Conservation (phyloP, 2,888 invertebrate species). For the Argyra leucocephala region DNA sequence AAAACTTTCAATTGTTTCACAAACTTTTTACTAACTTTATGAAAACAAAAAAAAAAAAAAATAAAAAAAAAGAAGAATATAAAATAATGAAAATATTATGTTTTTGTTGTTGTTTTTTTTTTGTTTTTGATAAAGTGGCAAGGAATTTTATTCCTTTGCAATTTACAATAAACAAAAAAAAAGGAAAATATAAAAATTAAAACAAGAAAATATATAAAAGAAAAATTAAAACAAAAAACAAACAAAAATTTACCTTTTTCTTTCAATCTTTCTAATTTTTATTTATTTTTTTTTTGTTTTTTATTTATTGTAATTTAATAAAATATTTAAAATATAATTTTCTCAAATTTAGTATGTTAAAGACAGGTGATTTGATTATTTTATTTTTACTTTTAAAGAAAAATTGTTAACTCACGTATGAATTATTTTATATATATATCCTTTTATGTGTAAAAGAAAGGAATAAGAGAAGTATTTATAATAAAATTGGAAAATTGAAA, state of each 20-base stretch:
- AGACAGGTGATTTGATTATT: slow-evolving; percentile 6
- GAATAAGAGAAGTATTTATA: no score
- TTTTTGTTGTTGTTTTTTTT: background rate
- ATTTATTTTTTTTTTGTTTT: background rate
- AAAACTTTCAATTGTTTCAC: background rate
- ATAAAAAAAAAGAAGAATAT: background rate
- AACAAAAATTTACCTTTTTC: background rate
- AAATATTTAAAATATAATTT: slow-evolving; percentile 4
- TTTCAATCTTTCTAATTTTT: background rate
- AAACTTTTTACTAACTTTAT: background rate
- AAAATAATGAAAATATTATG: background rate
- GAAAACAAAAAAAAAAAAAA: background rate
- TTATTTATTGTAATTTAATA: background rate
- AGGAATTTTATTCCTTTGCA: background rate
- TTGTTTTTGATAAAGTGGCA: background rate
- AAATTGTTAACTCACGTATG: background rate
- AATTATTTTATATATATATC: background rate
- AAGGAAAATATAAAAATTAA: background rate
- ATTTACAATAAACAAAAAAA: background rate
- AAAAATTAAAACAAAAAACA: background rate
- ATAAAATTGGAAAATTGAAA: background rate
- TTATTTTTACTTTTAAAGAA: background rate
- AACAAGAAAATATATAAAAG: background rate
- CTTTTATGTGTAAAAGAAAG: no score
- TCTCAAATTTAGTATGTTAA: slow-evolving; percentile 1